These are phyloP conservation scores for Neofelis nebulosa DNA, from an alignment of 2,113 vertebrate genomes.

Conservation along the genomic window DNA sequence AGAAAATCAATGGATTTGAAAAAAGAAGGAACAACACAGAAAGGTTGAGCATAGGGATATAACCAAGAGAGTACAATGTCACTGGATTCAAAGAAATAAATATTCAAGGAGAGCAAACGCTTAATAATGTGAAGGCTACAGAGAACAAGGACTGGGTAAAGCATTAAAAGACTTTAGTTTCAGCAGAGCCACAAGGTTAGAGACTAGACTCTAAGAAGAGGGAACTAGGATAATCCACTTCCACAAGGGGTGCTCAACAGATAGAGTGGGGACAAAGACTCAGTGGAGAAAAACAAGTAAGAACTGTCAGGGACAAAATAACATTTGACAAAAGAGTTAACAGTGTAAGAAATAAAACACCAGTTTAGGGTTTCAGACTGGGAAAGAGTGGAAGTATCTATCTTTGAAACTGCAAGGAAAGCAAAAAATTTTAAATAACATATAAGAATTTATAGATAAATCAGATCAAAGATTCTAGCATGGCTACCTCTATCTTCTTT, in stretches of 20 bases:
- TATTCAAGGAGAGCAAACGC: not conserved
- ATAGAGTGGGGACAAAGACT: not conserved
- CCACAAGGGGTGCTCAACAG: not conserved
- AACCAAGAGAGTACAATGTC: not conserved
- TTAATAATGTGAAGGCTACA: not conserved
- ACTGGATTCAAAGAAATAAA: not conserved
- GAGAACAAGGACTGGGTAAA: not conserved
- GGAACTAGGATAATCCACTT: not conserved
- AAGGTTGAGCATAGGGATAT: not conserved
- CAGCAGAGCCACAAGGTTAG: not conserved
- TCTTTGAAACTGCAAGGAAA: not conserved
- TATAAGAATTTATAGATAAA: not conserved
- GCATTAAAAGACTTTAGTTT: not conserved
- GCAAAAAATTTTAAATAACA: not conserved
- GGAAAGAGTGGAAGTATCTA: not conserved
- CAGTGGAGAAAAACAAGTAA: not conserved
- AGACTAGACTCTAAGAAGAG: not conserved
- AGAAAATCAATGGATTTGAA: not conserved
- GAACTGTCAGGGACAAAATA: not conserved
- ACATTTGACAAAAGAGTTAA: not conserved
- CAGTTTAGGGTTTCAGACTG: not conserved
- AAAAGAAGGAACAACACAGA: not conserved
- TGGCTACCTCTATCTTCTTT: not conserved
- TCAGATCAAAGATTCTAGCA: not conserved
- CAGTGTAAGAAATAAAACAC: not conserved